Base-by-base conservation (phyloP, 2,113 vertebrate genomes). In the Pygoscelis antarcticus region DNA sequence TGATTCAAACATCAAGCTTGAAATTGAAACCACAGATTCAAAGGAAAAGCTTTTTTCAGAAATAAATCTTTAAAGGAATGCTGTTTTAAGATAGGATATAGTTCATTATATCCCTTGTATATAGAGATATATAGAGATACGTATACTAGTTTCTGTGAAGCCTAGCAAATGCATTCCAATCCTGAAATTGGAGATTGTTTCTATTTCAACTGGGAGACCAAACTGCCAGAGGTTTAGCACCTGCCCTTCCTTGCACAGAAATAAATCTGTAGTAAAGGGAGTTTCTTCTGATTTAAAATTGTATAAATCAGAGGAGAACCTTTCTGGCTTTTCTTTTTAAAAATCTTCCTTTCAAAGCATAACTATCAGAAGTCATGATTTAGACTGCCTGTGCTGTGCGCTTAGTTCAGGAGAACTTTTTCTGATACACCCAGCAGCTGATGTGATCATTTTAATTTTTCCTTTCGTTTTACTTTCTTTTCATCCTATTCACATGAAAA, bases 21-120 rank as follows among this genome's bases (percentile, higher is more conserved):
- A 93, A 52, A 83, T 18, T 90, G 61, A 94, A 93, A 85, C 20
- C 52, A 76, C 11, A 62, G 29, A 87, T 93, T 83, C 88, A 91
- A 88, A 95, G 51, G 54, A 80, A 89, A 22, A 17, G 21, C 30
- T 93, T 93, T 95, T 93, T 93, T 95, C 92, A 81, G 40, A 83
- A 91, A 83, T 12, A 85, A 38, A 29, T 75, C 22, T 90, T 93
- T 65, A 57, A 84, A 95, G 29, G 13, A 77, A 42, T n/a, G 11
- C 3, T 87, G 9, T 42, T 77, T 74, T 77, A 64, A 90, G 83
- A 66, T 82, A 91, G 30, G 8, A 29, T 82, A 40, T 51, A 64
- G 34, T 72, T 92, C 18, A 29, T 85, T 80, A 60, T 60, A 58
- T 68, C 30, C 60, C n/a, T 40, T 74, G 32, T 66, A 60, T 49